Evolutionary conservation across 2,113 vertebrate species (phyloP).

Genomic region (Campylorhamphus procurvoides): DNA sequence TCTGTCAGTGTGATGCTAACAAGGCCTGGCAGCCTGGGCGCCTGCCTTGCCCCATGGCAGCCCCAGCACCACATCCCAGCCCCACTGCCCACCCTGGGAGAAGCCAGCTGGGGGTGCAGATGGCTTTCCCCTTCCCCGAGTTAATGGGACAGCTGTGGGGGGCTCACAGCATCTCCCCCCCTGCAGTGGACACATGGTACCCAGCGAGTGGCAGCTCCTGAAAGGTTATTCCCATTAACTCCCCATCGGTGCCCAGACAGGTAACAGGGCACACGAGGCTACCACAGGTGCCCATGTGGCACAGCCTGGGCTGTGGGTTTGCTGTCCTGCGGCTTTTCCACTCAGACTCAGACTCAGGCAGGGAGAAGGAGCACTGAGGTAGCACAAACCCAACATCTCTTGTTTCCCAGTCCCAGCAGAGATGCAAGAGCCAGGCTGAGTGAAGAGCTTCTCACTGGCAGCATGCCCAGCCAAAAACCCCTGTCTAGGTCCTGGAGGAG

Average conservation of each 20-base stretch:
- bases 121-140: fast-evolving
- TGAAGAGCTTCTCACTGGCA: not conserved
- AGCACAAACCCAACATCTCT: not conserved
- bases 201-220: not conserved
- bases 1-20: not conserved
- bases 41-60: not conserved
- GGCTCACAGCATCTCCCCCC: fast-evolving
- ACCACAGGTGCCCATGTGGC: not conserved
- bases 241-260: not conserved
- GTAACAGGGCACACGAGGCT: fast-evolving
- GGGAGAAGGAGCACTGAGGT: fast-evolving
- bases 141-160: not conserved
- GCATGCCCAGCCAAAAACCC: not conserved
- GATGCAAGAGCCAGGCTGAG: not conserved
- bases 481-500: not conserved
- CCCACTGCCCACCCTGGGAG: not conserved
- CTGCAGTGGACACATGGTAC: fast-evolving
- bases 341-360: fast-evolving
- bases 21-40: not conserved
- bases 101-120: too few species aligned
- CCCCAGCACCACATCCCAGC: not conserved
- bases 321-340: not conserved
- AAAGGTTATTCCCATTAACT: not conserved
- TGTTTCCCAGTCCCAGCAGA: fast-evolving
- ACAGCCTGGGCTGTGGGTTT: fast-evolving